A percentile compares a stretch with the other conserved stretches of the same genome.
Evolutionary conservation across 2,888 invertebrate genomes (phyloP).

Genomic region (Dasysyrphus tricinctus): DNA sequence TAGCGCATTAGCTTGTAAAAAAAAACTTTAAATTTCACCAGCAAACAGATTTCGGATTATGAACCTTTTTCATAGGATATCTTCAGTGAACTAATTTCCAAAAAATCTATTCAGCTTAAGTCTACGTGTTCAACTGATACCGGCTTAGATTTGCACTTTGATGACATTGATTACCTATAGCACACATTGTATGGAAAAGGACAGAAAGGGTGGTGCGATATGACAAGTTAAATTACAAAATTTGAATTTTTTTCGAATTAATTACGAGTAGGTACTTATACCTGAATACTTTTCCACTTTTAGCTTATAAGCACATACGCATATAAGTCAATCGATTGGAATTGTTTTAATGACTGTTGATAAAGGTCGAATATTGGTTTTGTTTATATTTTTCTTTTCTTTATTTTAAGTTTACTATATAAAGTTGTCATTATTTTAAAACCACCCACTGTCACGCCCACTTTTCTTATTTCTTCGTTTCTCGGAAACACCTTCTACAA

Average conservation of each 20-base stretch:
- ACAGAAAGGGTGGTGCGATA: conserved; percentile 44
- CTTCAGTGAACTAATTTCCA: conserved; percentile 43
- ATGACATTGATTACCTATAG: conserved; percentile 3
- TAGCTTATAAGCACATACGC: background rate
- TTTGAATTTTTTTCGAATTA: conserved; percentile 44
- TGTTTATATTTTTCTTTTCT: background rate
- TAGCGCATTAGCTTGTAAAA: background rate
- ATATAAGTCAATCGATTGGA: conserved; percentile 2
- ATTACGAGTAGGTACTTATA: background rate
- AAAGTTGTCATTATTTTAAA: too few species aligned
- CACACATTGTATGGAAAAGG: conserved; percentile 12
- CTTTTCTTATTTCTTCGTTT: too few species aligned
- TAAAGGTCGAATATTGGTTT: background rate
- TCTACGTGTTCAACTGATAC: conserved; percentile 15
- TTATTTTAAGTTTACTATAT: too few species aligned
- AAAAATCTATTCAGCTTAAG: conserved; percentile 34
- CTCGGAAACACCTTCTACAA: too few species aligned
- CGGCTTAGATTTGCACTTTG: conserved; percentile 16
- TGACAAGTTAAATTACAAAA: background rate
- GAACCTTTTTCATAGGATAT: conserved; percentile 42
- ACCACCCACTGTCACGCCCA: too few species aligned
- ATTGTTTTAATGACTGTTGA: background rate
- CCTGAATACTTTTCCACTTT: conserved; percentile 12
- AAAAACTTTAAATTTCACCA: conserved; percentile 3
- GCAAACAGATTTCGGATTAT: background rate